Percentiles rank a stretch among this genome's conserved stretches.
These are phyloP conservation scores for Threskiornis aethiopicus DNA, from an alignment of 2,797 vertebrate genomes.

Conservation along the genomic window DNA sequence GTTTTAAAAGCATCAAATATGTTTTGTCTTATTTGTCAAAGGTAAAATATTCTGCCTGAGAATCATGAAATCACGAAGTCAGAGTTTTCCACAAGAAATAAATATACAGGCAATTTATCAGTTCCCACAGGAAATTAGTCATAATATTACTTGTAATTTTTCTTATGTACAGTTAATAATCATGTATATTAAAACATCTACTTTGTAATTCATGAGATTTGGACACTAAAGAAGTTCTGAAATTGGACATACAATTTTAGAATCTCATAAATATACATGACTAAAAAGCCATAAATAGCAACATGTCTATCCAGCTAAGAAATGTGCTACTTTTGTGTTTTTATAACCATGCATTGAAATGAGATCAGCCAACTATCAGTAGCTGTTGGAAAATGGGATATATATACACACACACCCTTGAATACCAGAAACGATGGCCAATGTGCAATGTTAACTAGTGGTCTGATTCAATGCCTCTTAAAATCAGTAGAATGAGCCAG, in stretches of 20 bases:
- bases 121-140: slow-evolving; percentile 43
- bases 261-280: slow-evolving; percentile 54
- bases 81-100: slow-evolving; percentile 29
- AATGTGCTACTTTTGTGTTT: slow-evolving; percentile 34
- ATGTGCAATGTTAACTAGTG: neutral
- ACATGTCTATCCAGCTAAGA: slow-evolving; percentile 11
- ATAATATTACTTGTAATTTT: slow-evolving; percentile 28
- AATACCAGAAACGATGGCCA: neutral
- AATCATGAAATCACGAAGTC: neutral
- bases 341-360: neutral
- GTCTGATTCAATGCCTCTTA: neutral
- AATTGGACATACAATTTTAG: slow-evolving; percentile 59
- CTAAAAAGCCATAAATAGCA: slow-evolving; percentile 52
- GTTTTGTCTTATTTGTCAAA: slow-evolving; percentile 5
- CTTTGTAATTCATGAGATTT: slow-evolving; percentile 49
- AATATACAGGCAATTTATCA: slow-evolving; percentile 35
- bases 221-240: slow-evolving; percentile 25
- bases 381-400: neutral
- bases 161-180: slow-evolving; percentile 28
- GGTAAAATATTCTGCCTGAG: neutral
- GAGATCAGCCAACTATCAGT: neutral
- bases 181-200: slow-evolving; percentile 29
- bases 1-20: neutral
- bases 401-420: neutral
- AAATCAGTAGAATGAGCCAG: neutral